Percentiles rank a stretch among this genome's conserved stretches.
phyloP scores from a whole-genome alignment of 2,888 invertebrate genomes.

The Lasioglossum zephyrum region DNA sequence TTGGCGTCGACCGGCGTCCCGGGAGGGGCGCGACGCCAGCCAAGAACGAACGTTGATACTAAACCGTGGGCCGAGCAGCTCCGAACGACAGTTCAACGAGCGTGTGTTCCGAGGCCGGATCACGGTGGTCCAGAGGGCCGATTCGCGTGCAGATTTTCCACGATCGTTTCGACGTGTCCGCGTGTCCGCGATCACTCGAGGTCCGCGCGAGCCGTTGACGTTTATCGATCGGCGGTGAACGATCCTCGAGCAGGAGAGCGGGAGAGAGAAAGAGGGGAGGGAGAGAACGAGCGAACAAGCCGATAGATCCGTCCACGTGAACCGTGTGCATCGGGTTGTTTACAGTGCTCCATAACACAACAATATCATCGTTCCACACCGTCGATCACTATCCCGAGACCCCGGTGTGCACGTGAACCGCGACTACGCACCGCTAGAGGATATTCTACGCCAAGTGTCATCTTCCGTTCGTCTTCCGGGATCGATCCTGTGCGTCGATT shows the following conservation, averaged over 20 bases:
- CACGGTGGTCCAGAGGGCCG: conserved; percentile 69
- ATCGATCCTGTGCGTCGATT: conserved; percentile 42
- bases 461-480: conserved; percentile 29
- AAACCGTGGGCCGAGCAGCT: conserved; percentile 79
- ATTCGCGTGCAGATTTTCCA: conserved; percentile 52
- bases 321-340: not conserved
- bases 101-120: conserved; percentile 79
- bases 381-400: not conserved
- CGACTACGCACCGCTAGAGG: not conserved
- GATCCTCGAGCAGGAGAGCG: not conserved
- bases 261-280: not conserved
- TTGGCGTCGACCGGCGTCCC: conserved; percentile 77
- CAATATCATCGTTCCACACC: not conserved
- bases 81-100: conserved; percentile 79
- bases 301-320: conserved; percentile 34
- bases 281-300: not conserved
- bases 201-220: not conserved
- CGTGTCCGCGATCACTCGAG: conserved; percentile 27
- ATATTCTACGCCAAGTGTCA: conserved; percentile 35
- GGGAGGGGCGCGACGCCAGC: conserved; percentile 78
- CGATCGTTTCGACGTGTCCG: conserved; percentile 46
- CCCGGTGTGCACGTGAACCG: conserved; percentile 11
- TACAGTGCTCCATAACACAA: conserved; percentile 3
- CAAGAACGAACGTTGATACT: conserved; percentile 80
- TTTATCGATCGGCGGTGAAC: not conserved